Evolutionary conservation across 2,113 vertebrate genomes (phyloP), one percentile per base, ranked within the genome.

Genomic region (Sinocyclocheilus anophthalmus): DNA sequence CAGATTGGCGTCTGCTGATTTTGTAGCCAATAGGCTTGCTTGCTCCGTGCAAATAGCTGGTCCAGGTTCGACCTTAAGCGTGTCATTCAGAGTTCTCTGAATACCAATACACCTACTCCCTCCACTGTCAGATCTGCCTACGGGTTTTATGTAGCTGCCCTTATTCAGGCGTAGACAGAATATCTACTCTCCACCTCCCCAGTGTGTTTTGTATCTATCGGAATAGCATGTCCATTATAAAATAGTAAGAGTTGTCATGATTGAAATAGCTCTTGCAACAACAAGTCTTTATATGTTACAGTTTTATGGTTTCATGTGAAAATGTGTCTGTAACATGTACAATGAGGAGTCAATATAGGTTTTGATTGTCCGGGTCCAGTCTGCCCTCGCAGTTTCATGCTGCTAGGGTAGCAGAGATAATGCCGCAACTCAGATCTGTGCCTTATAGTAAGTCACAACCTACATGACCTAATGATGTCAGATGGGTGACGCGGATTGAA

Each of bases 341-440:
- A 59, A 59, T 22, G 10, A 13, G 5, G 1, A 81, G 22, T 50
- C 8, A 79, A 39, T 61, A 22, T 13, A 6, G 61, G 16, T 88
- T 45, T 89, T 87, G 18, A 86, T 45, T 76, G 57, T 82, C 92
- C 99, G 98, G 98, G 80, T 99, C 88, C 98, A 0, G 98, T 99
- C 81, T 99, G 79, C 94, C 99, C 53, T 99, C 98, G 55, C 96
- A 0, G 97, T 99, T 98, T 99, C 89, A 98, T 99, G 98, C 94
- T 99, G 84, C 93, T 99, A n/a, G n/a, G 18, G 96, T 99, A 70
- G 97, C 97, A 53, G 97, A 98, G 91, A 98, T 98, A 88, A 99
- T 99, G 96, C 97, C 2, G 96, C 98, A 16, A 98, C 98, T 99
- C 98, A 0, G 97, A 99, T 99, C 98, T 0, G 97, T 99, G 80